Conservation (phyloP, 2,888 invertebrate genomes). For the Conchocele bisecta region DNA sequence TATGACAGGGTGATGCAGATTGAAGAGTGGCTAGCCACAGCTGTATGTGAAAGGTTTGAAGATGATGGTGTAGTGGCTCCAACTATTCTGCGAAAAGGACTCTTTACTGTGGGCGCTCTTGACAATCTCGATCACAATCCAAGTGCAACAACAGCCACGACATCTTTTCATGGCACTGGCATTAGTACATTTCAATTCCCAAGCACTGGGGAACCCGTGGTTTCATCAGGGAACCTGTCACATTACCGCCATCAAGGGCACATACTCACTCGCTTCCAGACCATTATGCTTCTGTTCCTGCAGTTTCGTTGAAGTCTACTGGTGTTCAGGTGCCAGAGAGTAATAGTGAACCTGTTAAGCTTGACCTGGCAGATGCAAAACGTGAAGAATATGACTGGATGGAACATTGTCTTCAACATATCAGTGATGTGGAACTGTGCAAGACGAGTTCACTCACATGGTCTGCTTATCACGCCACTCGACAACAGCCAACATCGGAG, state of each 20-base stretch:
- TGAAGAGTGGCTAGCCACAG: conserved; percentile 13
- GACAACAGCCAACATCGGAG: background rate
- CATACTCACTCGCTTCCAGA: conserved; percentile 13
- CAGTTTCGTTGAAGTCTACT: background rate
- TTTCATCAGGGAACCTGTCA: background rate
- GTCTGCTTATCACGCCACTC: background rate
- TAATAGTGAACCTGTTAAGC: no score
- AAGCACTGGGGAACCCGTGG: conserved; percentile 3
- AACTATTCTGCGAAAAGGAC: conserved; percentile 2
- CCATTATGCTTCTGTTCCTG: background rate
- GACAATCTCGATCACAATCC: conserved; percentile 45
- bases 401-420: background rate
- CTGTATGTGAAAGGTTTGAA: no score
- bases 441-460: background rate
- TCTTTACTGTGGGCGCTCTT: conserved; percentile 24
- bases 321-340: background rate
- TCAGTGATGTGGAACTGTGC: background rate
- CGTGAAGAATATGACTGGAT: no score
- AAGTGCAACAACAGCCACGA: conserved; percentile 15
- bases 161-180: conserved; percentile 40
- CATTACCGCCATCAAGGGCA: background rate
- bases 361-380: no score
- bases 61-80: conserved; percentile 34
- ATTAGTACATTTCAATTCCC: conserved; percentile 19
- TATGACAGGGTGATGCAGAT: conserved; percentile 36